Percentiles rank a stretch among this genome's conserved stretches.
Evolutionary conservation across 2,113 vertebrate genomes (phyloP).

Genomic region (Etheostoma spectabile): DNA sequence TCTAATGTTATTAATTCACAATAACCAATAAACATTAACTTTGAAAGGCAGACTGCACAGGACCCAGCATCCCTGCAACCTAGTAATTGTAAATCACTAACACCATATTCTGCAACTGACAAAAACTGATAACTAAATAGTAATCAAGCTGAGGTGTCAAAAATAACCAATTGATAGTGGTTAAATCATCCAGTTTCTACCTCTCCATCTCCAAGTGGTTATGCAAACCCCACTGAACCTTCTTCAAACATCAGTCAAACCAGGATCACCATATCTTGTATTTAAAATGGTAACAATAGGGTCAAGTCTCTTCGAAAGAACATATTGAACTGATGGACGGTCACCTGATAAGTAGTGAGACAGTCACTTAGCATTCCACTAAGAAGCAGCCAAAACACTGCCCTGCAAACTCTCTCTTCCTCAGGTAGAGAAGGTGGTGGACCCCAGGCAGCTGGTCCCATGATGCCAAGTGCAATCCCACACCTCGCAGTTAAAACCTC

Average conservation of each 20-base stretch:
- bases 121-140: neutral
- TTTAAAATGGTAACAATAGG: neutral
- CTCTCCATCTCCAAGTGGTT: neutral
- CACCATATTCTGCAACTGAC: neutral
- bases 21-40: neutral
- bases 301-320: neutral
- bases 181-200: neutral
- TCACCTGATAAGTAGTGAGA: neutral
- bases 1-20: neutral
- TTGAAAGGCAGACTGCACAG: neutral
- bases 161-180: neutral
- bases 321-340: neutral
- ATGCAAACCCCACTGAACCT: neutral
- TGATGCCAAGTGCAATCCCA: slow-evolving; percentile 19
- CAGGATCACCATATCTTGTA: neutral
- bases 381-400: slow-evolving; percentile 6
- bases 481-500: neutral
- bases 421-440: slow-evolving; percentile 91
- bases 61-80: neutral
- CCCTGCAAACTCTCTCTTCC: slow-evolving; percentile 58
- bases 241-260: neutral
- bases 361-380: no score
- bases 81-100: neutral
- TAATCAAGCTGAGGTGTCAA: neutral
- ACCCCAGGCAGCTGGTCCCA: slow-evolving; percentile 65